Evolutionary conservation across 1,140 invertebrate species (phyloP).

Genomic region (Venturia canescens): DNA sequence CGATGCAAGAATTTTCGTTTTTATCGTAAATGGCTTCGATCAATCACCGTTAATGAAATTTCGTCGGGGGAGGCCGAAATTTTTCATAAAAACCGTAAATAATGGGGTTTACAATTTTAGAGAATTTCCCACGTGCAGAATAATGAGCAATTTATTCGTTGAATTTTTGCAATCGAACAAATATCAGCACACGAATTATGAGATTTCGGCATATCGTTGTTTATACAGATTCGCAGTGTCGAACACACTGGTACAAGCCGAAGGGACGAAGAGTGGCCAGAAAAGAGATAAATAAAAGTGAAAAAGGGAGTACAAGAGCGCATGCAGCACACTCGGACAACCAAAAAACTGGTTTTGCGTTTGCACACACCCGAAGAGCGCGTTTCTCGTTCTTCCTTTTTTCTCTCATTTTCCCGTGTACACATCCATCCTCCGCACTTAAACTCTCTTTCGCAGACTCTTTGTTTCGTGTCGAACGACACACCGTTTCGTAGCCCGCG

Average conservation of each 20-base stretch:
- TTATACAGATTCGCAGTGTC: no score
- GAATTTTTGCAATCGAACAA: no score
- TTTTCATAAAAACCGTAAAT: no score
- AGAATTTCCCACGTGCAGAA: no score
- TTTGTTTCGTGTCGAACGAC: constrained; percentile 13
- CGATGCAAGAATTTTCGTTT: no score
- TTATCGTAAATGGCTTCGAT: no score
- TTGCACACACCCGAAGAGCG: neutral
- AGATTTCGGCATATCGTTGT: no score
- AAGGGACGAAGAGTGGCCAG: neutral
- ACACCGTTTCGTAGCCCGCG: neutral
- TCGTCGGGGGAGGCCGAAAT: no score
- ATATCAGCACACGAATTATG: no score
- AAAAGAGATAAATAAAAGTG: neutral
- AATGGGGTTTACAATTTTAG: no score
- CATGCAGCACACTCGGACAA: constrained; percentile 13
- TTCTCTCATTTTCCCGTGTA: constrained; percentile 2
- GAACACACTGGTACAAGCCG: neutral
- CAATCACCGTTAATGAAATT: no score
- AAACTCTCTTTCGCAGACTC: constrained; percentile 22
- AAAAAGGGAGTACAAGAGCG: constrained; percentile 21
- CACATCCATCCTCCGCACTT: neutral
- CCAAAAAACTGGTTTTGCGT: constrained; percentile 33
- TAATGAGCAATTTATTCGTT: no score
- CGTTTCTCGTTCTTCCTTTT: neutral